Evolutionary conservation across 2,113 vertebrate genomes (phyloP).

Genomic region (Engystomops pustulosus): DNA sequence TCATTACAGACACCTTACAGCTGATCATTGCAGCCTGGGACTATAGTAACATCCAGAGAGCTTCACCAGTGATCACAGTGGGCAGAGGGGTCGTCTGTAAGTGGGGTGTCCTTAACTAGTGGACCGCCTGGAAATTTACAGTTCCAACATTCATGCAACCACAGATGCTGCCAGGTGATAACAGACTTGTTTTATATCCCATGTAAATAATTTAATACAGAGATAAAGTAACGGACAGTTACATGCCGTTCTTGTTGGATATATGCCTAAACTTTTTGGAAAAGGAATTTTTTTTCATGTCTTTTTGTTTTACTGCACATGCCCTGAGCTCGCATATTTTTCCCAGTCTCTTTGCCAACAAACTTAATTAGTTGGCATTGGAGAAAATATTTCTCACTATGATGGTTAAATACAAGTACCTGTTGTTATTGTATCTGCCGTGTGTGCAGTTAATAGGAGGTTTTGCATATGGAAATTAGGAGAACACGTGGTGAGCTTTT

Average conservation of each 20-base stretch:
- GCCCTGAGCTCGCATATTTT: conserved; percentile 12
- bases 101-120: too few species aligned
- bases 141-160: too few species aligned
- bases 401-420: conserved; percentile 44
- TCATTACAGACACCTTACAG: too few species aligned
- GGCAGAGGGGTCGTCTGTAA: too few species aligned
- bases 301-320: not conserved
- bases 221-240: not conserved
- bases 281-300: not conserved
- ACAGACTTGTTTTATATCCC: too few species aligned
- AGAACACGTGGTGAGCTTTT: conserved; percentile 43
- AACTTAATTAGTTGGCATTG: conserved; percentile 35
- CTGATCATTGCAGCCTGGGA: too few species aligned
- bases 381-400: conserved; percentile 35
- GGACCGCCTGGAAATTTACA: too few species aligned
- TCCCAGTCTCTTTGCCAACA: conserved; percentile 16
- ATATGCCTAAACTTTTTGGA: not conserved
- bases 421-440: conserved; percentile 45
- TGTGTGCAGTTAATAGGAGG: conserved; percentile 35
- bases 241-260: not conserved
- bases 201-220: too few species aligned
- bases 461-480: conserved; percentile 44
- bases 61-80: too few species aligned
- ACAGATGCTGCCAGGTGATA: too few species aligned
- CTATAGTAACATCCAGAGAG: too few species aligned